These are phyloP conservation scores for Scomber scombrus DNA, from an alignment of 2,113 vertebrate species.

Conservation along the genomic window DNA sequence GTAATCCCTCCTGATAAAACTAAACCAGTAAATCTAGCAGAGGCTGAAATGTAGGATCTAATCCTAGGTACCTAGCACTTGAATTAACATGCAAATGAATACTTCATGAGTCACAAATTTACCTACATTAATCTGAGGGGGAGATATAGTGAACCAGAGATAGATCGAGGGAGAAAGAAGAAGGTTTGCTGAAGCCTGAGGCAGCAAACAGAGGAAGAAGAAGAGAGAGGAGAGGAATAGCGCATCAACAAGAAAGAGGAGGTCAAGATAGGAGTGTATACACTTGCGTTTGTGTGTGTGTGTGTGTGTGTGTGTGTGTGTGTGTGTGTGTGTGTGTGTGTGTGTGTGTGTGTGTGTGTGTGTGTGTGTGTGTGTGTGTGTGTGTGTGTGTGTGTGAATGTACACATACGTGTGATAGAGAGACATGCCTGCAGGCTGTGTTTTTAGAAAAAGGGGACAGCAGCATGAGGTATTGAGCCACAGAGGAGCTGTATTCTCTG, in stretches of 20 bases:
- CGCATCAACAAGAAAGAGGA: slow-evolving; percentile 46
- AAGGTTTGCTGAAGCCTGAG: slow-evolving; percentile 59
- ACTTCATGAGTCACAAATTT: slow-evolving; percentile 71
- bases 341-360: slow-evolving; percentile 18
- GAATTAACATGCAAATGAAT: slow-evolving; percentile 70
- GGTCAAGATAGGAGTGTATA: slow-evolving; percentile 62
- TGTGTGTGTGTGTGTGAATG: slow-evolving; percentile 22
- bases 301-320: slow-evolving; percentile 9
- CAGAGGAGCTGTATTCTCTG: slow-evolving; percentile 70
- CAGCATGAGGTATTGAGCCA: slow-evolving; percentile 69
- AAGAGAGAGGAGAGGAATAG: slow-evolving; percentile 28
- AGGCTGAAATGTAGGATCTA: slow-evolving; percentile 36
- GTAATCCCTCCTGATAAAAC: background rate
- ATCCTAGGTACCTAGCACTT: slow-evolving; percentile 41
- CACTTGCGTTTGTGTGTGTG: background rate
- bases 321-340: slow-evolving; percentile 17
- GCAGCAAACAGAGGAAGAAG: slow-evolving; percentile 42
- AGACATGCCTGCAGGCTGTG: slow-evolving; percentile 69
- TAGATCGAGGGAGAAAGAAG: slow-evolving; percentile 18
- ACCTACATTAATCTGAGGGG: slow-evolving; percentile 55
- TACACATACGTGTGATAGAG: slow-evolving; percentile 39
- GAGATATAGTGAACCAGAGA: slow-evolving; percentile 33
- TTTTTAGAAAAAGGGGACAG: slow-evolving; percentile 76
- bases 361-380: slow-evolving; percentile 2
- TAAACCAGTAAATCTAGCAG: slow-evolving; percentile 37